Base-by-base conservation (phyloP, 2,888 invertebrate genomes). In the Slavum lentiscoides region DNA sequence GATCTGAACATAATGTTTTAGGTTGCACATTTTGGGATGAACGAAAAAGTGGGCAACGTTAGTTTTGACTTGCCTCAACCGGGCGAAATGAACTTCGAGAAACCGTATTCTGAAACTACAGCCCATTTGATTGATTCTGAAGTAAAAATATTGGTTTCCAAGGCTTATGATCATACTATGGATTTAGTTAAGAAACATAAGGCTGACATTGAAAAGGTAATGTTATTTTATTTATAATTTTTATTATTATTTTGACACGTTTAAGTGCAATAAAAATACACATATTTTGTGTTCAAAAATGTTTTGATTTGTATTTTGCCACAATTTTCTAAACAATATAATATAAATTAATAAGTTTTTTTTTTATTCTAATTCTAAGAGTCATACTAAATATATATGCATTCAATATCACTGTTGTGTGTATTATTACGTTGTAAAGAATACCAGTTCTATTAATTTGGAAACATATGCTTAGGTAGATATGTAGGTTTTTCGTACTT, bases 21-120 rank as follows among this genome's bases (percentile, higher is more conserved):
- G 91, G 92, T 99, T 74, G 97, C 96, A 0, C 95, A 96, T 85
- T 98, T 93, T 86, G 99, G 99, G 83, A 99, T 99, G 98, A 99
- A 97, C 85, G 91, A 94, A 39, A 96, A 95, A 88, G 94, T 99
- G 0, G 99, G 99, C 0, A 96, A 98, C 85, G 91, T 99, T 1
- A 98, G 98, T 70, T 99, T 98, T 85, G 95, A 98, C 86, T 91
- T 95, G 90, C 96, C 97, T 0, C 92, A 94, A 84, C 92, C 93
- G 0, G 98, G 98, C 0, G 98, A 98, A 85, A 93, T 96, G 90
- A 91, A 92, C 2, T 89, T 97, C 82, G 95, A 96, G 84, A 99
- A 99, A 87, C 99, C 98, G 0, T 99, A 99, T 87, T 98, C 98
- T 1, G 99, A 99, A 87, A 92, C 92, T 85, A 99, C 98, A 0